phyloP scores from a whole-genome alignment of 2,113 vertebrate genomes.

The Nibea coibor region DNA sequence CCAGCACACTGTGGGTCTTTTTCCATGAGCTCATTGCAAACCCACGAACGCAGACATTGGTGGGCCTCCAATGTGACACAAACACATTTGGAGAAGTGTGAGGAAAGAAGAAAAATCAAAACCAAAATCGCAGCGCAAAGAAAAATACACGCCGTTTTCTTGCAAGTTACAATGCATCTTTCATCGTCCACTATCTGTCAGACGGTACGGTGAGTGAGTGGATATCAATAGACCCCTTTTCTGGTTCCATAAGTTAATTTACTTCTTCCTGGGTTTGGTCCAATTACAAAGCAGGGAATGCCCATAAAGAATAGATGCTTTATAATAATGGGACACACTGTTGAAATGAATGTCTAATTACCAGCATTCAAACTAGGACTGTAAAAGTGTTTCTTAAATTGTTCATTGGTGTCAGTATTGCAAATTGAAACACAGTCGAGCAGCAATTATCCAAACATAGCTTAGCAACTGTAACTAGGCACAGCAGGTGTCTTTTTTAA shows the following conservation, averaged over 20 bases:
- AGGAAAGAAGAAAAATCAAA: slow-evolving; percentile 59
- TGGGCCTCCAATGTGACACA: slow-evolving; percentile 74
- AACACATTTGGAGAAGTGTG: slow-evolving; percentile 71
- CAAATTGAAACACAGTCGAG: neutral
- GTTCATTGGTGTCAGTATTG: neutral
- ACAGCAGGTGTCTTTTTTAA: neutral
- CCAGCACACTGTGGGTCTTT: slow-evolving; percentile 75
- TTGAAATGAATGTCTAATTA: slow-evolving; percentile 1
- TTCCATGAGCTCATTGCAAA: slow-evolving; percentile 81
- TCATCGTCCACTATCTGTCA: slow-evolving; percentile 6
- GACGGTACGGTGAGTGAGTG: slow-evolving; percentile 14
- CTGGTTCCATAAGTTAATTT: slow-evolving; percentile 46
- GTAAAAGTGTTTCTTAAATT: neutral
- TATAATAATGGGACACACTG: slow-evolving; percentile 28
- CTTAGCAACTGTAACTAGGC: neutral
- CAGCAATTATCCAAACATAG: neutral
- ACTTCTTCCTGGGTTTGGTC: slow-evolving; percentile 42
- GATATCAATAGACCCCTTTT: slow-evolving; percentile 22
- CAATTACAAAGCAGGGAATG: slow-evolving; percentile 39
- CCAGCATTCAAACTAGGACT: neutral
- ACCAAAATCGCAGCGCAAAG: slow-evolving; percentile 54
- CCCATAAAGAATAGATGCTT: slow-evolving; percentile 34
- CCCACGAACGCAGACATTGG: slow-evolving; percentile 70
- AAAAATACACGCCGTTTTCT: slow-evolving; percentile 32
- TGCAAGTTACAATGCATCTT: slow-evolving; percentile 77